Base-by-base conservation (phyloP, 2,888 invertebrate species). In the Drosophila mimica region DNA sequence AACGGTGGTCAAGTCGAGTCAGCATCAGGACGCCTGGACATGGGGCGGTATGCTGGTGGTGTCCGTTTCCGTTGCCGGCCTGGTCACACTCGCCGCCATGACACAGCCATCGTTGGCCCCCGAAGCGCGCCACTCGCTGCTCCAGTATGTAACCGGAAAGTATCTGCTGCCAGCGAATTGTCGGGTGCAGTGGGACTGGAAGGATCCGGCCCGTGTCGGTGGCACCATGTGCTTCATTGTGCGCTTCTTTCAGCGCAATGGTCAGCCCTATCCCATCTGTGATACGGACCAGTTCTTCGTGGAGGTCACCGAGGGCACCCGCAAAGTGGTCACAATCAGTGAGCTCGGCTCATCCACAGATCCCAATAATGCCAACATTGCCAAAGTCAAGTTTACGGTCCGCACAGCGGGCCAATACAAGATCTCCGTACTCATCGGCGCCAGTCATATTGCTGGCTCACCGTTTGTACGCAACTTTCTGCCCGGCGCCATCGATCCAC, bases 31-130 rank as follows among this genome's bases (percentile, higher is more conserved):
- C 94, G 97, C 97, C 58, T 97, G 97, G 97, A 97, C 97, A 92
- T 97, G 97, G 96, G 97, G 97, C 95, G 97, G 97, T 60, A 97
- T 98, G 97, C 94, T 98, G 93, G 96, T 98, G 83, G 97, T 98
- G 76, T 97, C 97, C 30, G 96, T 97, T 85, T 97, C 97, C 58
- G 97, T 97, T 84, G 97, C 97, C 85, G 97, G 97, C 88, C 94
- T 97, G 93, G 97, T 97, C 90, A 97, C 97, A 68, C 94, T 97
- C 90, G 97, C 97, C 68, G 97, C 97, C 89, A 97, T 97, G 96
- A 97, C 97, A 82, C 97, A 97, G 93, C 97, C 97, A 36, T 96
- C 97, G 8, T 94, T 98, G 83, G 97, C 97, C 61, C 97, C 97
- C n/a, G 97, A 97, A 93, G 97, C 97, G 65, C 97, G 97, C 91